A percentile compares a stretch with the other conserved stretches of the same genome.
Evolutionary conservation across 2,113 vertebrate species (phyloP).

Genomic region (Cynoglossus semilaevis): DNA sequence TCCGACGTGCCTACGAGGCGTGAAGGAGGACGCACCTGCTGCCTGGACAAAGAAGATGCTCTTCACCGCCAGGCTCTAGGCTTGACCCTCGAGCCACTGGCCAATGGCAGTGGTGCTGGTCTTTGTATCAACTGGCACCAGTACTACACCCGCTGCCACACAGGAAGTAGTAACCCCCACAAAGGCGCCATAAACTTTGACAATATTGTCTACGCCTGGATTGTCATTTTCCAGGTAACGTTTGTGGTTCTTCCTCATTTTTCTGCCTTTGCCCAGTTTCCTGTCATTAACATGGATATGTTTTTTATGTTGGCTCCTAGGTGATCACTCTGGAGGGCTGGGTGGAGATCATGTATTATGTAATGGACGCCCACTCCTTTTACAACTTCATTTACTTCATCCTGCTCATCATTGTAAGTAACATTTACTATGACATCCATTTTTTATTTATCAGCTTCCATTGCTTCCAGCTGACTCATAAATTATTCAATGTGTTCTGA

Average conservation of each 20-base stretch:
- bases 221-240: slow-evolving; percentile 95
- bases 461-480: not conserved
- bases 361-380: slow-evolving; percentile 99
- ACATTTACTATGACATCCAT: not conserved
- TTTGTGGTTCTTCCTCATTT: not conserved
- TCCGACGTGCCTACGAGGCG: slow-evolving; percentile 86
- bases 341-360: slow-evolving; percentile 99
- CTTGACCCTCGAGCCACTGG: slow-evolving; percentile 75
- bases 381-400: slow-evolving; percentile 99
- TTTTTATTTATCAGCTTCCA: not conserved
- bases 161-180: slow-evolving; percentile 89
- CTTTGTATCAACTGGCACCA: slow-evolving; percentile 97
- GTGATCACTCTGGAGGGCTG: slow-evolving; percentile 98
- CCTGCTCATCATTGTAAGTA: slow-evolving; percentile 97
- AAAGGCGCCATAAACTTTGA: slow-evolving; percentile 99
- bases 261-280: not conserved
- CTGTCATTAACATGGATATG: not conserved
- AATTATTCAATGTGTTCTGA: not conserved
- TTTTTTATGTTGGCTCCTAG: slow-evolving; percentile 56
- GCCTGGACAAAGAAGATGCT: slow-evolving; percentile 91
- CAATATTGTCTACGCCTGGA: slow-evolving; percentile 98
- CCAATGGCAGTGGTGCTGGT: slow-evolving; percentile 75
- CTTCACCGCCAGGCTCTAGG: slow-evolving; percentile 84
- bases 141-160: slow-evolving; percentile 93
- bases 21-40: slow-evolving; percentile 90